Conservation (phyloP, 2,797 vertebrate species). For the Falco berigora region DNA sequence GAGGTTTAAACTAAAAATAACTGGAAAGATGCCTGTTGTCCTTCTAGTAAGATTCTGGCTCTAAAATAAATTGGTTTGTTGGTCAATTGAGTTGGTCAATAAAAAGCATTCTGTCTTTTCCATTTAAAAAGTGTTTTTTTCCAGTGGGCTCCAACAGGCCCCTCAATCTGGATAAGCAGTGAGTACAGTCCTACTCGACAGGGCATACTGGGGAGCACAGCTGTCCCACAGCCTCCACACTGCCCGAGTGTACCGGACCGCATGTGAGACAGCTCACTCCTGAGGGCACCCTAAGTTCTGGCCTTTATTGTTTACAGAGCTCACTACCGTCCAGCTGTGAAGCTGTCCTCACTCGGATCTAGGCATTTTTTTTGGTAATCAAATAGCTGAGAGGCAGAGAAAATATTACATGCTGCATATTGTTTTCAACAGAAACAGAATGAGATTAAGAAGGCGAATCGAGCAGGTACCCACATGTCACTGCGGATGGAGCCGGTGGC, state of each 20-base stretch:
- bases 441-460: fast-evolving
- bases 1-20: neutral
- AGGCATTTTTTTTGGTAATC: neutral
- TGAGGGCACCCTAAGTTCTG: neutral
- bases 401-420: neutral
- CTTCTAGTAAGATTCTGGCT: neutral
- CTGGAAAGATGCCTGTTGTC: neutral
- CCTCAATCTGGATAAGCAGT: neutral
- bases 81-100: neutral
- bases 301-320: neutral
- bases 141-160: neutral
- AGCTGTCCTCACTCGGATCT: neutral
- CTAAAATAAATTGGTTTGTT: neutral
- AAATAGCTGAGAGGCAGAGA: neutral
- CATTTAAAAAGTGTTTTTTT: neutral
- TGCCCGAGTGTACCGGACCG: neutral
- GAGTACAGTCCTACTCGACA: neutral
- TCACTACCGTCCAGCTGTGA: neutral
- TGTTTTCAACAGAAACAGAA: neutral
- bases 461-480: slow-evolving; percentile 70
- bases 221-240: neutral
- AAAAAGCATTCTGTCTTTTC: neutral
- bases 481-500: slow-evolving; percentile 68
- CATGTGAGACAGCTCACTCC: neutral
- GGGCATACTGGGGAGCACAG: neutral